phyloP scores from a whole-genome alignment of 2,888 invertebrate species.

The Cryptus armator region DNA sequence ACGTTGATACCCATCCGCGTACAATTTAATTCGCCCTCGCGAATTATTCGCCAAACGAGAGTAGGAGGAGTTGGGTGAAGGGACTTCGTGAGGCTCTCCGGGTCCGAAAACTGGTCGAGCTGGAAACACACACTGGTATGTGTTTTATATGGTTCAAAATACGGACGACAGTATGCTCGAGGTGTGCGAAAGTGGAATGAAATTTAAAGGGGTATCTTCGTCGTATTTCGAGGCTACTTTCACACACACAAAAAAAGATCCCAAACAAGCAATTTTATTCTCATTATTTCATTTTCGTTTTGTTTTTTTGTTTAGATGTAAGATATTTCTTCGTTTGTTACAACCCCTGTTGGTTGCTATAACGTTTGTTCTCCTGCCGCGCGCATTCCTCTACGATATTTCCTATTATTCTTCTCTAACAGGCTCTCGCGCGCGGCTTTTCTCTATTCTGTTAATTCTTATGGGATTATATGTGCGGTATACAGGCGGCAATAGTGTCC shows the following conservation, averaged over 20 bases:
- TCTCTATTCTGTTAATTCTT: constrained; percentile 30
- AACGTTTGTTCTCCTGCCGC: background rate
- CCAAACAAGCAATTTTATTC: background rate
- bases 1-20: constrained; percentile 60
- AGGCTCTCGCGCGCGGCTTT: background rate
- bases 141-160: background rate
- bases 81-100: background rate
- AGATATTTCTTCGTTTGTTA: constrained; percentile 12
- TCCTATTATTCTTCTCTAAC: constrained; percentile 21
- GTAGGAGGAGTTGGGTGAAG: constrained; percentile 25
- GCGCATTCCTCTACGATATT: constrained; percentile 47
- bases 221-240: constrained; percentile 23
- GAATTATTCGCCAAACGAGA: constrained; percentile 50
- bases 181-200: constrained; percentile 16
- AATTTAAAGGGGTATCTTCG: constrained; percentile 33
- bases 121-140: constrained; percentile 16
- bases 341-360: constrained; percentile 29
- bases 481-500: constrained; percentile 21
- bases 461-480: background rate
- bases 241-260: background rate
- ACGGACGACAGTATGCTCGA: background rate
- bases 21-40: constrained; percentile 65
- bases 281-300: background rate
- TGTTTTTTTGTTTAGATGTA: background rate
- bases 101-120: constrained; percentile 55